A percentile compares a stretch with the other conserved stretches of the same genome.
Conservation (phyloP, 2,888 invertebrate species). For the Tubulanus polymorphus region DNA sequence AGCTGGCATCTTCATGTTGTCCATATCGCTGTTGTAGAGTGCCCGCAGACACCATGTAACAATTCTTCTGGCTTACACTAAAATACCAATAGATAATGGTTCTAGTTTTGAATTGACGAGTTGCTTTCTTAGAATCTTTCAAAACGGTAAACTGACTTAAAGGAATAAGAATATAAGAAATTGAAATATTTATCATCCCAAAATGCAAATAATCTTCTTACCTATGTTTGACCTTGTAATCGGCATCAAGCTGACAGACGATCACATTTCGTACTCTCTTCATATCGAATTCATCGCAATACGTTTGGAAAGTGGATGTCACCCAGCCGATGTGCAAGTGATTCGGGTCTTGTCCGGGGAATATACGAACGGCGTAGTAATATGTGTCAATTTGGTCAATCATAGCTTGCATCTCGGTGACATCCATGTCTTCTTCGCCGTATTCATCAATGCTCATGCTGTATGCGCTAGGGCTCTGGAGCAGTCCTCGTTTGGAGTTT, state of each 20-base stretch:
- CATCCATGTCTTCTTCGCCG: constrained; percentile 20
- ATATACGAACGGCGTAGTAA: constrained; percentile 81
- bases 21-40: constrained; percentile 63
- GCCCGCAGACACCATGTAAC: constrained; percentile 96
- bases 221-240: constrained; percentile 68
- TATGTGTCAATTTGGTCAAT: constrained; percentile 81
- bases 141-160: no score
- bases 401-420: constrained; percentile 42
- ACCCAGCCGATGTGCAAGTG: constrained; percentile 99
- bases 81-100: constrained; percentile 8
- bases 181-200: background rate
- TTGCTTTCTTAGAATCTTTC: no score
- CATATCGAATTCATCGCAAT: constrained; percentile 44
- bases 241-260: constrained; percentile 42
- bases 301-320: constrained; percentile 79
- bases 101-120: no score
- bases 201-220: no score
- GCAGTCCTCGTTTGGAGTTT: no score
- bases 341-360: constrained; percentile 90
- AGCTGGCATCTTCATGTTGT: constrained; percentile 62
- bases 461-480: no score
- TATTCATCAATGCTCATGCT: no score
- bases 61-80: constrained; percentile 71
- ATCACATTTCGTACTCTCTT: constrained; percentile 48
- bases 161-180: background rate